phyloP scores from a whole-genome alignment of 1,140 invertebrate genomes.

The Lasioglossum baleicum region DNA sequence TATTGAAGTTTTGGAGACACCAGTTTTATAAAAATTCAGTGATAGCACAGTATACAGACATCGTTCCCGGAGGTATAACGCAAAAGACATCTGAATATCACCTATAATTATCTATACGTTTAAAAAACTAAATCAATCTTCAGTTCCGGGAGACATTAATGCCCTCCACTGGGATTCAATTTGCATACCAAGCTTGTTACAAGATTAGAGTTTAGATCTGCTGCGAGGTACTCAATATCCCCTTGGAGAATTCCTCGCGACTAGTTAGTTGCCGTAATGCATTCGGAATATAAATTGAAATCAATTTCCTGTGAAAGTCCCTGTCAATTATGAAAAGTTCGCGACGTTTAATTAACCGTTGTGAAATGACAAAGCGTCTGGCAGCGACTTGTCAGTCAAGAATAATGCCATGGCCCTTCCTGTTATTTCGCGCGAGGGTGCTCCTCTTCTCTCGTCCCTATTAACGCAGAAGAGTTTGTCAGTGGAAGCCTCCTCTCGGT shows the following conservation, averaged over 20 bases:
- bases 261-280: not conserved
- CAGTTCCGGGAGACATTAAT: too few species aligned
- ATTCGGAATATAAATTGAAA: not conserved
- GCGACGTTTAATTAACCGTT: not conserved
- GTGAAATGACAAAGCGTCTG: not conserved
- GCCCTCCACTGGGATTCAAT: too few species aligned
- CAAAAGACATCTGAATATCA: too few species aligned
- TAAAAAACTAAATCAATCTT: too few species aligned
- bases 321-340: not conserved
- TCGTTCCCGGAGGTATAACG: too few species aligned
- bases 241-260: not conserved
- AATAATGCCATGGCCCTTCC: not conserved
- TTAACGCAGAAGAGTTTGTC: not conserved
- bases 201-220: not conserved
- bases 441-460: not conserved
- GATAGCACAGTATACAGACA: too few species aligned
- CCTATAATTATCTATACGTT: too few species aligned
- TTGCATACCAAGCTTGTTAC: too few species aligned
- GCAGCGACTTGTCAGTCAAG: not conserved
- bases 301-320: not conserved
- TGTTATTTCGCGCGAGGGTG: not conserved
- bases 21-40: too few species aligned
- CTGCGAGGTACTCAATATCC: not conserved
- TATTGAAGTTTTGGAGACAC: too few species aligned
- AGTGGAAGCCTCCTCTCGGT: conserved; percentile 1